A percentile compares a stretch with the other conserved stretches of the same genome.
Conservation (phyloP, 2,797 vertebrate species). For the Arctocebus calabarensis region DNA sequence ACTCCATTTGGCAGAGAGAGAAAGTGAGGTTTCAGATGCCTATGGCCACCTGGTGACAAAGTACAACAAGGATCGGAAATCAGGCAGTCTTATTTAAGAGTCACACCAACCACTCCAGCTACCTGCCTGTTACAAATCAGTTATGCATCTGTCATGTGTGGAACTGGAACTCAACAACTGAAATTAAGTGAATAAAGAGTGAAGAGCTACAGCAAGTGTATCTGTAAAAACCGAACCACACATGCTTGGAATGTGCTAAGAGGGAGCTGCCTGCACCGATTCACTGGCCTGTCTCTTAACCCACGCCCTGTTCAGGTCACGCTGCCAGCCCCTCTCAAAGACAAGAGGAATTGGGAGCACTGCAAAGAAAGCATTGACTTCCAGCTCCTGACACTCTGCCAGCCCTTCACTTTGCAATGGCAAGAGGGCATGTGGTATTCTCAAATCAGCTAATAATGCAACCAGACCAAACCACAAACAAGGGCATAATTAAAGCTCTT, state of each 20-base stretch:
- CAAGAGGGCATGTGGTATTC: neutral
- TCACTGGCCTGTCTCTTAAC: neutral
- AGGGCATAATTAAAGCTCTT: constrained; percentile 44
- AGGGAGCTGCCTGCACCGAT: rapidly evolving
- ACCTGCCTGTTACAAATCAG: neutral
- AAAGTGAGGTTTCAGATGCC: neutral
- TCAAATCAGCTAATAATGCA: neutral
- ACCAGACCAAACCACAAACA: neutral
- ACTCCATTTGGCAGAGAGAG: neutral
- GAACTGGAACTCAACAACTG: neutral
- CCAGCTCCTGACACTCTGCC: neutral
- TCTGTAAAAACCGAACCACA: neutral
- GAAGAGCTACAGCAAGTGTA: neutral
- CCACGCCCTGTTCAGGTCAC: rapidly evolving
- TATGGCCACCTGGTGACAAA: neutral
- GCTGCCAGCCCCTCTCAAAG: neutral
- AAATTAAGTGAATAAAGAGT: neutral
- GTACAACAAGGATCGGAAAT: neutral
- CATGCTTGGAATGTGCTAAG: rapidly evolving
- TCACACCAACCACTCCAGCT: too few species aligned
- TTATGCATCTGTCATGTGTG: neutral
- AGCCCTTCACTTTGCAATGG: neutral
- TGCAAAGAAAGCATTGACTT: neutral
- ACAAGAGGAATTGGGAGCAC: neutral
- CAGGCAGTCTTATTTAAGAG: neutral